phyloP scores from a whole-genome alignment of 2,113 vertebrate genomes.

The Rhynchomys soricoides region DNA sequence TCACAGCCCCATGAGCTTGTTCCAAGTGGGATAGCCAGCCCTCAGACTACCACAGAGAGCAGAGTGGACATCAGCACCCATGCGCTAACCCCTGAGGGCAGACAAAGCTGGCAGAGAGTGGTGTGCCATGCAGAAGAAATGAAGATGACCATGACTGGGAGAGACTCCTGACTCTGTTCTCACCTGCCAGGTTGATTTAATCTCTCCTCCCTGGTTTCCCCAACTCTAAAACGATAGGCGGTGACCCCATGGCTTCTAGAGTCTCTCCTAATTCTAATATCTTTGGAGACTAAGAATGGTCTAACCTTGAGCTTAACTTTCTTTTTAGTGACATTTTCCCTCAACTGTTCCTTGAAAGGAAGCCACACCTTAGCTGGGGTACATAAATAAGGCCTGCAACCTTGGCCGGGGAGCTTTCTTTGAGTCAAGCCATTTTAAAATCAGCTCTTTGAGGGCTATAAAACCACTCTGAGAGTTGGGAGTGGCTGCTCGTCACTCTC shows the following conservation, averaged over 20 bases:
- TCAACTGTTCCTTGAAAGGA: slow-evolving; percentile 33
- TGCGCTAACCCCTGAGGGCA: neutral
- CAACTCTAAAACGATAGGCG: neutral
- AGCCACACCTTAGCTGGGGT: slow-evolving; percentile 50
- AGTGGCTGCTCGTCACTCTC: slow-evolving; percentile 27
- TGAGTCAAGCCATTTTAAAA: slow-evolving; percentile 14
- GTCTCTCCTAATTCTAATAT: neutral
- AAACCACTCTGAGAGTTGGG: slow-evolving; percentile 33
- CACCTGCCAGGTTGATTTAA: neutral
- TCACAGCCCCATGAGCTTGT: neutral
- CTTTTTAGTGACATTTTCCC: slow-evolving; percentile 15
- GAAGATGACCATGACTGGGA: fast-evolving
- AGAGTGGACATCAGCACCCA: fast-evolving
- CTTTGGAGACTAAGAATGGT: neutral
- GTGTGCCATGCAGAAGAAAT: fast-evolving
- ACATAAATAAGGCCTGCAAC: slow-evolving; percentile 25
- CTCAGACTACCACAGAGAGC: neutral
- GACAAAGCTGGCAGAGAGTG: neutral
- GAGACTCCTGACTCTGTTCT: neutral
- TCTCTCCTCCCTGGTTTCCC: neutral
- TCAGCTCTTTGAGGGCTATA: slow-evolving; percentile 26
- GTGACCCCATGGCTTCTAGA: neutral
- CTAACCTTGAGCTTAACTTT: neutral
- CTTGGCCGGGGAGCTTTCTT: slow-evolving; percentile 49
- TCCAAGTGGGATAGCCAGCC: no score